Evolutionary conservation across 2,888 invertebrate genomes (phyloP).

Genomic region (Podotricha telesiphe): DNA sequence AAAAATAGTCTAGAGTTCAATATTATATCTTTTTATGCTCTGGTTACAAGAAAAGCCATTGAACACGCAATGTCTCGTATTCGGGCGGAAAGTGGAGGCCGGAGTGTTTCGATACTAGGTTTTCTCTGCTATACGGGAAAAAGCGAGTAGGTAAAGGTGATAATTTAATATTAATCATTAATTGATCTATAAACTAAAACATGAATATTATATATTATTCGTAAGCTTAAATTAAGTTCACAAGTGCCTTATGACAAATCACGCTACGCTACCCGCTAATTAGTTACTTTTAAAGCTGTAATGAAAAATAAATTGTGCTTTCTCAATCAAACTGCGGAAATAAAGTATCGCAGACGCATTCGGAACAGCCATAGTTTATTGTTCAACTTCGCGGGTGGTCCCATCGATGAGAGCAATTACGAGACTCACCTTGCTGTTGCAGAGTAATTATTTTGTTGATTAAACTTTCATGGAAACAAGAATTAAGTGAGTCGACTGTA

Average conservation of each 20-base stretch:
- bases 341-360: neutral
- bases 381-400: slow-evolving; percentile 34
- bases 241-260: neutral
- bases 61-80: too few species aligned
- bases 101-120: too few species aligned
- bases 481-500: slow-evolving; percentile 7
- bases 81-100: too few species aligned
- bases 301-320: neutral
- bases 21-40: too few species aligned
- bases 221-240: too few species aligned
- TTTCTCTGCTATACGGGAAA: too few species aligned
- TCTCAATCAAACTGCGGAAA: slow-evolving; percentile 5
- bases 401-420: slow-evolving; percentile 36
- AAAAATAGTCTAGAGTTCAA: too few species aligned
- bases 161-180: too few species aligned
- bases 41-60: too few species aligned
- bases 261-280: neutral
- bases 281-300: neutral
- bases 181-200: too few species aligned
- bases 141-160: too few species aligned
- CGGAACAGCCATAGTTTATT: slow-evolving; percentile 10
- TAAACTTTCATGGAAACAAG: slow-evolving; percentile 33
- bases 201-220: too few species aligned
- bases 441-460: slow-evolving; percentile 31
- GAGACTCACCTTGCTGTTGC: slow-evolving; percentile 28